Evolutionary conservation across 1,140 invertebrate species (phyloP).

Genomic region (Pseudomyrmex pallidus): DNA sequence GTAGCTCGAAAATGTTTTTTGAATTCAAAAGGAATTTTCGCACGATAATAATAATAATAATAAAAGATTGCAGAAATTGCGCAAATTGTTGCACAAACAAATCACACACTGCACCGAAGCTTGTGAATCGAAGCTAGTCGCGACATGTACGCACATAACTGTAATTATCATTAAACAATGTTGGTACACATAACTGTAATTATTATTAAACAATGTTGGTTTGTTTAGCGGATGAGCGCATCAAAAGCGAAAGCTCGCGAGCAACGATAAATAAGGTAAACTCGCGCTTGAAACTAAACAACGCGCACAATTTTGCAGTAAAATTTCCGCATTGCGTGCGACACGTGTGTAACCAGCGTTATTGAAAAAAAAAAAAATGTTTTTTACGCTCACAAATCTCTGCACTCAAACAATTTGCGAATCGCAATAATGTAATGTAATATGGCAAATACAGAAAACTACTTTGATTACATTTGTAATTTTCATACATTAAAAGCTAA

Average conservation of each 20-base stretch:
- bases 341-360: not conserved
- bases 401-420: constrained; percentile 1
- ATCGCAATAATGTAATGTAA: not conserved
- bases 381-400: not conserved
- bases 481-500: not conserved
- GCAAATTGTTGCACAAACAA: not conserved
- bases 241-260: constrained; percentile 16
- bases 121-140: not conserved
- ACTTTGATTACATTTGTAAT: not conserved
- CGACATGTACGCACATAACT: not conserved
- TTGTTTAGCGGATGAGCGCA: constrained; percentile 36
- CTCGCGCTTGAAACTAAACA: not conserved
- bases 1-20: too few species aligned
- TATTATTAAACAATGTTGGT: constrained; percentile 30
- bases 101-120: not conserved
- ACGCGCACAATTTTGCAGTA: constrained; percentile 19
- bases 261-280: constrained; percentile 36
- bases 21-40: not conserved
- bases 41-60: not conserved
- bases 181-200: not conserved
- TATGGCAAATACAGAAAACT: not conserved
- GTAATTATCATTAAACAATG: constrained; percentile 10
- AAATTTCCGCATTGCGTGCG: constrained; percentile 43
- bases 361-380: not conserved
- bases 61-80: not conserved